A percentile compares a stretch with the other conserved stretches of the same genome.
These are phyloP conservation scores for Sebastes oblongus DNA, from an alignment of 2,797 vertebrate genomes.

Conservation along the genomic window DNA sequence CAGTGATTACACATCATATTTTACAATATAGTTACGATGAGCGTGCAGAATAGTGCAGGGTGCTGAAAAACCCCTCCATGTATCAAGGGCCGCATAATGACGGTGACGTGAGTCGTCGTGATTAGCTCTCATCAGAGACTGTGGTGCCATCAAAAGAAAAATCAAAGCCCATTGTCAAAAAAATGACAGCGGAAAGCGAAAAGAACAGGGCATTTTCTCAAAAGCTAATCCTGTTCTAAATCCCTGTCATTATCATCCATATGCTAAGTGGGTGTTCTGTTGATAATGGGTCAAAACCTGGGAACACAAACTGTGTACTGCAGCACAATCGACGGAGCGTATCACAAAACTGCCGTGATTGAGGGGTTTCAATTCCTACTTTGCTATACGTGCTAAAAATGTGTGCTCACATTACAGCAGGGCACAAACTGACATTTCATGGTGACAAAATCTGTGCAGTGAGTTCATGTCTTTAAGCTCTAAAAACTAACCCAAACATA, in stretches of 20 bases:
- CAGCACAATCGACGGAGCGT: background rate
- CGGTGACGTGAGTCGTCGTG: slow-evolving; percentile 25
- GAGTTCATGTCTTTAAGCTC: background rate
- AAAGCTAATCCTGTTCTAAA: slow-evolving; percentile 24
- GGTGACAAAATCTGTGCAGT: background rate
- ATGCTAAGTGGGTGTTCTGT: slow-evolving; percentile 25
- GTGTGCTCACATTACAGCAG: background rate
- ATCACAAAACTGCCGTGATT: slow-evolving; percentile 17
- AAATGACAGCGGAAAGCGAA: slow-evolving; percentile 20
- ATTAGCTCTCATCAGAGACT: slow-evolving; percentile 62
- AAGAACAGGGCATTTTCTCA: slow-evolving; percentile 5
- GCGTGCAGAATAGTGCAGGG: background rate
- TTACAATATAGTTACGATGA: background rate
- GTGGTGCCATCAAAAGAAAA: slow-evolving; percentile 50
- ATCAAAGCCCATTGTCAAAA: slow-evolving; percentile 68
- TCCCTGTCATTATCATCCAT: slow-evolving; percentile 34
- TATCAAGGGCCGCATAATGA: slow-evolving; percentile 48
- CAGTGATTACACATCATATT: slow-evolving; percentile 22
- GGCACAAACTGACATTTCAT: background rate
- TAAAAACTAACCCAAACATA: background rate
- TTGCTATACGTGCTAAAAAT: background rate
- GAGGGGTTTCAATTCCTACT: background rate
- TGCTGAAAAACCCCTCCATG: background rate
- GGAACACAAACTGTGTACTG: slow-evolving; percentile 17
- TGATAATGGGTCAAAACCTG: slow-evolving; percentile 24